Evolutionary conservation across 2,888 invertebrate species (phyloP), one percentile per base, ranked within the genome.

Genomic region (Lasioglossum figueresi): DNA sequence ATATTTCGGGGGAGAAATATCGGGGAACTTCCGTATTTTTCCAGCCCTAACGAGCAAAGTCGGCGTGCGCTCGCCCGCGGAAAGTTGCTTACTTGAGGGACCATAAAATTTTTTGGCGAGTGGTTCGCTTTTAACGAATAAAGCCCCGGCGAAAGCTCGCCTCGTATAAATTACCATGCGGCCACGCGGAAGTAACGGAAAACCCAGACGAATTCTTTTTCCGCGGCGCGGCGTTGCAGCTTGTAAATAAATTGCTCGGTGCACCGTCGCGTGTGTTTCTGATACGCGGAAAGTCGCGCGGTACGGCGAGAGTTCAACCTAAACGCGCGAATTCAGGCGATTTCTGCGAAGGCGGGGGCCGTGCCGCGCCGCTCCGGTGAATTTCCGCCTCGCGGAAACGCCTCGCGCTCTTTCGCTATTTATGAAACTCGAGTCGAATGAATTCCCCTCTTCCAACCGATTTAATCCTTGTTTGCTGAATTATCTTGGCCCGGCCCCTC

Each of bases 131-230:
- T 91, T 91, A 89, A 91, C 82, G 85, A 90, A 91, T 89, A 89
- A 89, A 86, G 84, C 31, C 66, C 10, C 83, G 74, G 80, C 88
- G 88, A 90, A 86, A 92, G 88, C 88, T 88, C 71, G 59, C 89
- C 79, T 82, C 89, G 91, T 91, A 91, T 91, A 92, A 91, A 89
- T 91, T 84, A 91, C 89, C 84, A 86, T 75, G 88, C 80, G 79
- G 72, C 83, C 66, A 43, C 66, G 74, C 52, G 80, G 74, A 80
- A 74, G 74, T 66, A 79, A 73, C 79, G 63, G 37, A 56, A 74
- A 80, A 75, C 37, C 66, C 75, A 68, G 74, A 68, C 80, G 75
- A 75, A 66, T 79, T 76, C 43, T 80, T 80, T 75, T 75, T 75
- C 75, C 75, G 37, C 75, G 66, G 45, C 68, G 37, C 52, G 34